phyloP scores from a whole-genome alignment of 2,888 invertebrate species.

The Lypha dubia region DNA sequence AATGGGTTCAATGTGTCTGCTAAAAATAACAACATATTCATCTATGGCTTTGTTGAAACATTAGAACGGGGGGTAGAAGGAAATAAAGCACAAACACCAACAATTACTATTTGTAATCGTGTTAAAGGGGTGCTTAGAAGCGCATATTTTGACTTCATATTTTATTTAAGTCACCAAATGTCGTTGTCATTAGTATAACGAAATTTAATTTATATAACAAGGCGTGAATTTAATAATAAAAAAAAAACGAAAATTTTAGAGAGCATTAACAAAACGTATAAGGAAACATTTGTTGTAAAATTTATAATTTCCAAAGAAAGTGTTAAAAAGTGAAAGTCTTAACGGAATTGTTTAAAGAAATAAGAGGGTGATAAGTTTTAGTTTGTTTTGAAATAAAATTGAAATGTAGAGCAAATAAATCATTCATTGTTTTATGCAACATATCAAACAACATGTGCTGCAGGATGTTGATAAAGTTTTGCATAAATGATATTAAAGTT shows the following conservation, averaged over 20 bases:
- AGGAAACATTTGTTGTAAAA: conserved; percentile 2
- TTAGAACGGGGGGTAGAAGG: not conserved
- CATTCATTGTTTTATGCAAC: conserved; percentile 1
- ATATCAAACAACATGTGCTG: conserved; percentile 1
- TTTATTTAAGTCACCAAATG: conserved; percentile 70
- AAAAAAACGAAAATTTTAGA: conserved; percentile 10
- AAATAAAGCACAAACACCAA: not conserved
- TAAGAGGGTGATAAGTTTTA: not conserved
- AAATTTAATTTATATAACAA: conserved; percentile 69
- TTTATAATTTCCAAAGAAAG: conserved; percentile 22
- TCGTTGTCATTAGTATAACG: conserved; percentile 63
- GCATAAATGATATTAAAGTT: not conserved
- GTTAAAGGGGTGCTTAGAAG: conserved; percentile 61
- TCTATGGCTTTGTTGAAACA: not conserved
- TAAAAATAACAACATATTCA: conserved; percentile 39
- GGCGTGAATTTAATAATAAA: conserved; percentile 71
- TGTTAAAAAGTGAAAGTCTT: conserved; percentile 34
- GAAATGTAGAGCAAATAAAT: conserved; percentile 23
- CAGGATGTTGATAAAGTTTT: not conserved
- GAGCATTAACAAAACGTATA: not conserved
- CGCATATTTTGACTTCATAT: conserved; percentile 70
- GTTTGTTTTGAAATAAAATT: not conserved
- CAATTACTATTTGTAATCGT: not conserved
- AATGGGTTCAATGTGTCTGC: conserved; percentile 69
- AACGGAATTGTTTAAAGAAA: not conserved